Evolutionary conservation across 2,797 vertebrate genomes (phyloP).

Genomic region (Labroides dimidiatus): DNA sequence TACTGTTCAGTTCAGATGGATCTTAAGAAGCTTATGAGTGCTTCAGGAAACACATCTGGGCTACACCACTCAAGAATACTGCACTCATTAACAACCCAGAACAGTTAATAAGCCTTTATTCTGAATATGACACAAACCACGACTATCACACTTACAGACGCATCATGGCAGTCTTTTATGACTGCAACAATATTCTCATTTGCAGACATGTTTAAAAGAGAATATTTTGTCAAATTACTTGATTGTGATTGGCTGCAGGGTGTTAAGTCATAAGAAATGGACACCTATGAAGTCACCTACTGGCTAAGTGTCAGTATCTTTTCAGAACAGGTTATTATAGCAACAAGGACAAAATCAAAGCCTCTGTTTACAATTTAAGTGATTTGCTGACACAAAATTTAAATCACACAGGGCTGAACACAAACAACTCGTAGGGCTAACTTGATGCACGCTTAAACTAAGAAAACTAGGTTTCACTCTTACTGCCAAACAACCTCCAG

Average conservation of each 20-base stretch:
- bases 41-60: slow-evolving; percentile 41
- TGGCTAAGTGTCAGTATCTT: background rate
- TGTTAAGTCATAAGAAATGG: background rate
- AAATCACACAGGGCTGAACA: no score
- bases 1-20: slow-evolving; percentile 6
- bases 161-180: no score
- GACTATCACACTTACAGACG: background rate
- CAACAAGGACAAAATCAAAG: background rate
- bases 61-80: slow-evolving; percentile 7
- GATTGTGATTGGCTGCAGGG: background rate
- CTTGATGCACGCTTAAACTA: slow-evolving; percentile 1
- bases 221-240: background rate
- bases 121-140: background rate
- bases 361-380: background rate
- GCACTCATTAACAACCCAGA: slow-evolving; percentile 9
- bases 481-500: slow-evolving; percentile 10
- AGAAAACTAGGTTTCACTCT: slow-evolving; percentile 25
- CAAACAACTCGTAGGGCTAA: no score
- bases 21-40: slow-evolving; percentile 26
- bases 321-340: background rate
- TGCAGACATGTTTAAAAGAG: background rate
- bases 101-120: slow-evolving; percentile 21
- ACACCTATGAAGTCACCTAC: background rate
- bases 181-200: no score
- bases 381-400: background rate